Base-by-base conservation (phyloP, 2,113 vertebrate genomes). In the Ascaphus truei region DNA sequence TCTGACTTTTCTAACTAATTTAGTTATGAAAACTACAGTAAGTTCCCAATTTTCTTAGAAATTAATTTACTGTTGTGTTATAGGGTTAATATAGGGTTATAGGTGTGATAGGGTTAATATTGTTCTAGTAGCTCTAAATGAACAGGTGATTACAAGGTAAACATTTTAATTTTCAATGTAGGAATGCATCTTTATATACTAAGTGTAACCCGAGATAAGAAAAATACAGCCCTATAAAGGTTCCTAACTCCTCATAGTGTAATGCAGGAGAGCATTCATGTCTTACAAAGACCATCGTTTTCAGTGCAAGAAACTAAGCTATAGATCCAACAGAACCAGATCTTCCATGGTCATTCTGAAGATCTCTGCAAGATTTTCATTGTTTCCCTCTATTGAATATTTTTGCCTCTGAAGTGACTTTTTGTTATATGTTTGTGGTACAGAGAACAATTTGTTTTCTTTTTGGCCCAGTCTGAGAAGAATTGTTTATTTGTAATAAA, bases 131-230 rank as follows among this genome's bases (percentile, higher is more conserved):
- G n/a, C n/a, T 78, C 55, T 76, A 63, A 75, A 73, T 62, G 67
- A 51, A 66, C 59, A 47, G 71, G 48, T 75, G 78, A 83, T 87
- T 82, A 83, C 76, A 81, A 84, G 65, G 78, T 80, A 85, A 80
- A 75, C 63, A 33, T 12, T 52, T 85, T 72, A 85, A 86, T 87
- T 81, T 86, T 85, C 85, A 36, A 86, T 82, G 75, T 72, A 67
- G 48, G 39, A 73, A 76, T 62, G 67, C 59, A 59, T 75, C 26
- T 23, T 34, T 48, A 41, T 56, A 68, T 62, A 77, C 69, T 52
- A 55, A 37, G 58, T 36, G 83, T 79, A 84, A 87, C 71, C 27
- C 53, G 76, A 88, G 77, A 12, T 30, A 75, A 7, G 5, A 71
- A 71, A 73, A 64, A 57, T 2, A 72, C 29, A 79, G 26, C 34